phyloP scores from a whole-genome alignment of 2,797 vertebrate genomes.

The Antrozous pallidus region DNA sequence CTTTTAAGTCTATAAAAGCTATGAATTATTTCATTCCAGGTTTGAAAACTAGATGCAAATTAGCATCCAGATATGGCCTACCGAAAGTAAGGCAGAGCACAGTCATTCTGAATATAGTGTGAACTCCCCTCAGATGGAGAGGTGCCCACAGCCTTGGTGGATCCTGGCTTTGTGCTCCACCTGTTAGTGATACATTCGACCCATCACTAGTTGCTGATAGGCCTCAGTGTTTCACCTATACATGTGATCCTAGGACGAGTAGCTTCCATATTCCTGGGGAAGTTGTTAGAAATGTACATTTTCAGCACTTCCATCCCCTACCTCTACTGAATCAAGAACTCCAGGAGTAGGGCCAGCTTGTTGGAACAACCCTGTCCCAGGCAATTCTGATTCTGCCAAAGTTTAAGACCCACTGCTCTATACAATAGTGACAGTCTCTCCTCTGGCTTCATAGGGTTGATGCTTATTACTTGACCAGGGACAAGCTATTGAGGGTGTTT shows the following conservation, averaged over 20 bases:
- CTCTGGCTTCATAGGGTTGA: not conserved
- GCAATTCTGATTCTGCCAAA: not conserved
- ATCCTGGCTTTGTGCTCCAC: not conserved
- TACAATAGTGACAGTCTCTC: not conserved
- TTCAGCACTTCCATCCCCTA: not conserved
- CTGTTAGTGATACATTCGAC: rapidly evolving
- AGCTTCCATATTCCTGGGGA: not conserved
- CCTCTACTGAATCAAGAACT: not conserved
- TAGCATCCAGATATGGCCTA: not conserved
- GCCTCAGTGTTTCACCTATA: too few relatives aligned
- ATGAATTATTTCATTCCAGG: not conserved
- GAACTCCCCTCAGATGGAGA: not conserved
- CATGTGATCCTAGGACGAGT: too few relatives aligned
- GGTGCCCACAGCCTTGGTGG: not conserved
- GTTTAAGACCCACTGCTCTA: not conserved
- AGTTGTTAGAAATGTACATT: not conserved
- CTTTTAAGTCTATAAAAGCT: not conserved
- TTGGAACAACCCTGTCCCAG: not conserved
- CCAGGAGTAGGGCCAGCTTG: not conserved
- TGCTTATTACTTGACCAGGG: not conserved
- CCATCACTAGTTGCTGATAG: not conserved
- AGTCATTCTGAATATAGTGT: not conserved
- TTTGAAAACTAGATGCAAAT: constrained; percentile 7
- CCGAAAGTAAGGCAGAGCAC: not conserved
- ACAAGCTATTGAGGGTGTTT: too few relatives aligned